A percentile compares a stretch with the other conserved stretches of the same genome.
Evolutionary conservation across 2,797 vertebrate species (phyloP).

Genomic region (Peromyscus nudipes): DNA sequence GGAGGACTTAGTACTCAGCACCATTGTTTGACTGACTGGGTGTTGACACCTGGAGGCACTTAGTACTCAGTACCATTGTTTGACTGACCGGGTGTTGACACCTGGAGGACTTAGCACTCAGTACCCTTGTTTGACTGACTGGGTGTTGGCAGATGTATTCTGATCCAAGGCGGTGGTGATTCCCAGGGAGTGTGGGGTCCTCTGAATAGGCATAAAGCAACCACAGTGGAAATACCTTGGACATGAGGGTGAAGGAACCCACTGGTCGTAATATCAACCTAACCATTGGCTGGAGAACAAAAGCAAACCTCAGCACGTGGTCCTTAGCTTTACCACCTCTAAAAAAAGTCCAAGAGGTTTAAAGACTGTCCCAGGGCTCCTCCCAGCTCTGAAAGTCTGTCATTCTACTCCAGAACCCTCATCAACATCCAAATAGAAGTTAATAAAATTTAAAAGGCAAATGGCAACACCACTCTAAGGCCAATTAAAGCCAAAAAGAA

Average conservation of each 20-base stretch:
- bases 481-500: constrained; percentile 61
- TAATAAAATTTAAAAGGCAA: constrained; percentile 65
- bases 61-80: no score
- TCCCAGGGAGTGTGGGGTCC: neutral
- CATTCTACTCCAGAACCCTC: constrained; percentile 21
- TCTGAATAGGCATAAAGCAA: neutral
- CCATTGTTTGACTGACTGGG: no score
- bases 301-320: constrained; percentile 7
- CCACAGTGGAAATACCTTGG: neutral
- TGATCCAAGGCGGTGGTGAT: neutral
- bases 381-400: neutral
- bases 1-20: no score
- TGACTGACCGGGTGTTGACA: no score
- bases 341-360: neutral
- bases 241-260: neutral
- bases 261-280: neutral
- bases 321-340: constrained; percentile 24
- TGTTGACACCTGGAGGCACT: neutral
- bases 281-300: neutral
- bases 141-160: constrained; percentile 1
- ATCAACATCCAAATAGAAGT: constrained; percentile 38
- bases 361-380: constrained; percentile 1
- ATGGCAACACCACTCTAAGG: neutral
- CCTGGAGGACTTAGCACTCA: no score
- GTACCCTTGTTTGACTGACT: no score